Evolutionary conservation across 1,140 invertebrate genomes (phyloP), one percentile per base, ranked within the genome.

Genomic region (Cydia strobilella): DNA sequence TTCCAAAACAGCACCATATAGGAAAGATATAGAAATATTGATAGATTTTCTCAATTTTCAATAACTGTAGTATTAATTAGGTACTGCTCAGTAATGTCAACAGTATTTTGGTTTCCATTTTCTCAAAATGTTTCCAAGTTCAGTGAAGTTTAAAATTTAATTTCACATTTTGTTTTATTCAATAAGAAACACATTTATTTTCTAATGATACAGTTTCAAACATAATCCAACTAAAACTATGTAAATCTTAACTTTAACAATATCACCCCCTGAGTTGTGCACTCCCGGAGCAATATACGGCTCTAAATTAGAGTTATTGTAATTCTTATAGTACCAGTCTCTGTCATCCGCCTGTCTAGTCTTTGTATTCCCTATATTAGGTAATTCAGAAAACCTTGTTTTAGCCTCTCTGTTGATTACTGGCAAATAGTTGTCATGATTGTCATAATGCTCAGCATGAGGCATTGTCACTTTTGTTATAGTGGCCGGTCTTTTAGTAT

Each of bases 321-420:
- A 97, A 89, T 96, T 96, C 73, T 95, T 95, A 85, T 96, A 97
- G 85, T 97, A 97, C 96, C 96, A 97, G 78, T 95, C 95, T 77
- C 94, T 94, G 25, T 94, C 93, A 82, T 94, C 93, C 25, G 94
- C 87, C n/a, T 88, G 73, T 76, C 78, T 88, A 15, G 74, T 81
- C 77, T 84, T 90, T 23, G 83, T 86, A 73, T 78, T 88, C 15
- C 77, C 85, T 69, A 75, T 66, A 75, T 78, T 84, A 35, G 76
- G 77, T 59, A 81, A 75, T n/a, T 88, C 85, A 42, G 81, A 82
- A 86, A 93, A 93, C 75, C 90, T 86, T 63, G 89, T 93, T 83
- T 93, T 92, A 45, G 80, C 87, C 79, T 93, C 92, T 79, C 90
- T 86, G 74, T 93, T 92, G 74, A 82, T 86, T 18, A 91, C 84